Base-by-base conservation (phyloP, 2,888 invertebrate genomes). In the Eutolmus rufibarbis region DNA sequence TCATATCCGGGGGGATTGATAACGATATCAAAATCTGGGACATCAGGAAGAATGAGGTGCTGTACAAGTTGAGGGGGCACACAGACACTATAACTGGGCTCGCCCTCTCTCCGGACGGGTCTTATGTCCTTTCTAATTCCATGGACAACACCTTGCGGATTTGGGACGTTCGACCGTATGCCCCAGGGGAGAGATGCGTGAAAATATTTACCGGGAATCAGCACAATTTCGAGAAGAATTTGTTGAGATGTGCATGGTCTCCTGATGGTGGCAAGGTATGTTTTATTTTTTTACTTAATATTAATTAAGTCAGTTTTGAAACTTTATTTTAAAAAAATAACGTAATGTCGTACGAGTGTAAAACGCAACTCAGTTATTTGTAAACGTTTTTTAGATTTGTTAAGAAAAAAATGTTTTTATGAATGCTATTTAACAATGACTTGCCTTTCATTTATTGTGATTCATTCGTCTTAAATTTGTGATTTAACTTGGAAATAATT, bases 1-100 rank as follows among this genome's bases (percentile, higher is more conserved):
- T 99, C 3, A 96, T 99, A 89, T 97, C 97, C 5, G 98, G 97
- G 0, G 99, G 99, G 5, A 96, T 99, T 87, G 99, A 99, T 91
- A 99, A 99, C 92, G 97, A 98, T 88, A 95, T 99, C 9, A 99
- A 98, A 94, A 96, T 99, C 0, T 99, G 99, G 99, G 99, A 99
- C 92, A 94, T 98, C 74, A 94, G 99, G 86, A 98, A 97, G 91
- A 97, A 96, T 91, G 96, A 96, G 87, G 93, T 98, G 79, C 92
- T 97, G 0, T 97, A 97, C 91, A 95, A 95, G 89, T 94, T 99
- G 91, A 95, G 96, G 89, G 99, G 99, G 0, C 99, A 99, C 90
- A 96, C 97, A 0, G 99, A 99, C 91, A 98, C 99, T 0, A 95
- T 99, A 7, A 99, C 99, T 8, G 98, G 97, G 5, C 91, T 99